These are phyloP conservation scores for Periophthalmus magnuspinnatus DNA, from an alignment of 2,797 vertebrate species.

Conservation along the genomic window DNA sequence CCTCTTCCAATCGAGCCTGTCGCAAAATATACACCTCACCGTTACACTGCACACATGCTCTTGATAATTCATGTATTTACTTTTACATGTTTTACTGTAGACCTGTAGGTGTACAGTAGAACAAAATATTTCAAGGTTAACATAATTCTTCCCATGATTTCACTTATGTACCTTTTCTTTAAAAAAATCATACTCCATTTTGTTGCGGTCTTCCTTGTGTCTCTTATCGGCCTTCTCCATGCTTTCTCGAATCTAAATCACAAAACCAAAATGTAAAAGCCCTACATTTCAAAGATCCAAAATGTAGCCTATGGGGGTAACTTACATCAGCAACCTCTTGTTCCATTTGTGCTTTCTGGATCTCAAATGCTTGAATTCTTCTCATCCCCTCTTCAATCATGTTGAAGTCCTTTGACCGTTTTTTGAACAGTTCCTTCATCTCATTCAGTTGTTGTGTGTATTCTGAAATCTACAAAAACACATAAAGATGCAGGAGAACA, in stretches of 20 bases:
- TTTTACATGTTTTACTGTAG: too few relatives aligned
- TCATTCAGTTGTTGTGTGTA: conserved; percentile 73
- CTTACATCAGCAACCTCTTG: conserved; percentile 82
- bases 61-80: neutral
- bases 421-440: conserved; percentile 78
- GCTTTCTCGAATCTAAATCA: conserved; percentile 77
- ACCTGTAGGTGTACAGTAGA: neutral
- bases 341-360: conserved; percentile 80
- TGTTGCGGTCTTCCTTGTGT: conserved; percentile 77
- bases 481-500: neutral
- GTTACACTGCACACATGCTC: conserved; percentile 7
- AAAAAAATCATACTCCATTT: conserved; percentile 81
- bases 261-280: conserved; percentile 3
- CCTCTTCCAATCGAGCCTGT: conserved; percentile 81
- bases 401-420: conserved; percentile 78
- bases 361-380: conserved; percentile 78
- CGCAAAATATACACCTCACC: conserved; percentile 22
- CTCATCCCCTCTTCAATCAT: conserved; percentile 79
- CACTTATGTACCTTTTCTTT: conserved; percentile 77
- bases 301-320: neutral
- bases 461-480: conserved; percentile 66
- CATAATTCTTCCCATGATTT: conserved; percentile 4
- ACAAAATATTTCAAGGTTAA: neutral
- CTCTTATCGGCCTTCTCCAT: conserved; percentile 74
- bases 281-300: neutral